Conservation (phyloP, 2,888 invertebrate species). For the Epiblema foenella region DNA sequence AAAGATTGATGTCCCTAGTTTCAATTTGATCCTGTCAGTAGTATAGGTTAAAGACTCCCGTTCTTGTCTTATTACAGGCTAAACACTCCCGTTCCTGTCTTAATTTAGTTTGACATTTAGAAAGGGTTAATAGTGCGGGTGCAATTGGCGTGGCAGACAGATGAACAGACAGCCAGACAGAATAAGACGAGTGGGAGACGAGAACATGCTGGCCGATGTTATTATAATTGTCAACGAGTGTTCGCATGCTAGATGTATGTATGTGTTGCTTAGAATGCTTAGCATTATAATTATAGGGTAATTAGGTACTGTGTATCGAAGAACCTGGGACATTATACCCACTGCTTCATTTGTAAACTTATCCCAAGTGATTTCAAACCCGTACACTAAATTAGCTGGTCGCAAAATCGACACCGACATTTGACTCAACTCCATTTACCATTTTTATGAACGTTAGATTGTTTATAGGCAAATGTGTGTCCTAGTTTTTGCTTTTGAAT, state of each 20-base stretch:
- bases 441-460: too few relatives aligned
- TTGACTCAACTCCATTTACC: too few relatives aligned
- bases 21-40: slow-evolving; percentile 27
- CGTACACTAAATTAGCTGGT: too few relatives aligned
- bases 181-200: slow-evolving; percentile 56
- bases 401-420: too few relatives aligned
- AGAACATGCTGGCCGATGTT: slow-evolving; percentile 10
- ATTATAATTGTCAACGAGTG: slow-evolving; percentile 9
- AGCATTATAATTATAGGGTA: not conserved
- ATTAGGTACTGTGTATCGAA: not conserved
- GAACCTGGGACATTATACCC: not conserved
- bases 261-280: not conserved
- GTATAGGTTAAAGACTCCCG: not conserved
- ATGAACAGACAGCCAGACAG: slow-evolving; percentile 58
- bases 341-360: too few relatives aligned
- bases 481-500: too few relatives aligned
- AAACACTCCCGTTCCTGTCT: slow-evolving; percentile 22
- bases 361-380: too few relatives aligned
- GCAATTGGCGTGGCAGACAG: slow-evolving; percentile 65
- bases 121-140: slow-evolving; percentile 56
- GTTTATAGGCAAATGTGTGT: too few relatives aligned
- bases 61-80: slow-evolving; percentile 36
- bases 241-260: not conserved
- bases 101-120: slow-evolving; percentile 51
- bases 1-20: slow-evolving; percentile 27